Percentiles rank a stretch among this genome's conserved stretches.
phyloP scores from a whole-genome alignment of 2,888 invertebrate species.

The Uloborus plumipes region DNA sequence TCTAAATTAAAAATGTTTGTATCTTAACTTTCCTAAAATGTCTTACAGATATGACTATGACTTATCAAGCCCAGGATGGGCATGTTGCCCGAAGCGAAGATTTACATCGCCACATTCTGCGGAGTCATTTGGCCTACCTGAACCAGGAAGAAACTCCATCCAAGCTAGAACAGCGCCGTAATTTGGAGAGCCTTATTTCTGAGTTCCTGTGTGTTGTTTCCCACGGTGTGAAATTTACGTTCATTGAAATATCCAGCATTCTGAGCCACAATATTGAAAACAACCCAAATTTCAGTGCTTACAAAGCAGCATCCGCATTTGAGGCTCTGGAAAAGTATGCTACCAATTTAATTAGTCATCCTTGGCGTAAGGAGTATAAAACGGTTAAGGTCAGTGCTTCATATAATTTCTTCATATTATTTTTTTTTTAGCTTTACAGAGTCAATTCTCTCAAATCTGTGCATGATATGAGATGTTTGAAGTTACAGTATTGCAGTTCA shows the following conservation, averaged over 20 bases:
- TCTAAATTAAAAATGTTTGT: too few relatives aligned
- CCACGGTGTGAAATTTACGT: slow-evolving; percentile 64
- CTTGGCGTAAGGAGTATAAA: slow-evolving; percentile 90
- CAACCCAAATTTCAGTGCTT: slow-evolving; percentile 80
- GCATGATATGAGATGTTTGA: too few relatives aligned
- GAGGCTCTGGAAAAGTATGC: slow-evolving; percentile 88
- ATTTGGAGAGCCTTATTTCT: slow-evolving; percentile 64
- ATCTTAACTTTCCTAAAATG: too few relatives aligned
- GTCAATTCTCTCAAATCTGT: too few relatives aligned
- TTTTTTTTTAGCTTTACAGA: background rate
- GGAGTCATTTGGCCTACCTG: slow-evolving; percentile 66
- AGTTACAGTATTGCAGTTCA: too few relatives aligned
- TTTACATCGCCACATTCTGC: slow-evolving; percentile 51
- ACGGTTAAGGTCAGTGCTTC: slow-evolving; percentile 78
- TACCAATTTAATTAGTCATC: slow-evolving; percentile 85
- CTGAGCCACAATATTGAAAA: slow-evolving; percentile 58
- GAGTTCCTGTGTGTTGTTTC: slow-evolving; percentile 66
- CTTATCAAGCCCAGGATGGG: slow-evolving; percentile 58
- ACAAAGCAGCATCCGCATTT: slow-evolving; percentile 85
- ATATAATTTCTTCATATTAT: background rate
- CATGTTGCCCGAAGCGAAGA: slow-evolving; percentile 53
- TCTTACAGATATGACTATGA: slow-evolving; percentile 50
- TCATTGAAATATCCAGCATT: slow-evolving; percentile 63
- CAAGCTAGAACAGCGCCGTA: slow-evolving; percentile 64
- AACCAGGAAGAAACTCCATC: slow-evolving; percentile 66